These are phyloP conservation scores for Equus przewalskii DNA, from an alignment of 2,113 vertebrate genomes.

Conservation along the genomic window DNA sequence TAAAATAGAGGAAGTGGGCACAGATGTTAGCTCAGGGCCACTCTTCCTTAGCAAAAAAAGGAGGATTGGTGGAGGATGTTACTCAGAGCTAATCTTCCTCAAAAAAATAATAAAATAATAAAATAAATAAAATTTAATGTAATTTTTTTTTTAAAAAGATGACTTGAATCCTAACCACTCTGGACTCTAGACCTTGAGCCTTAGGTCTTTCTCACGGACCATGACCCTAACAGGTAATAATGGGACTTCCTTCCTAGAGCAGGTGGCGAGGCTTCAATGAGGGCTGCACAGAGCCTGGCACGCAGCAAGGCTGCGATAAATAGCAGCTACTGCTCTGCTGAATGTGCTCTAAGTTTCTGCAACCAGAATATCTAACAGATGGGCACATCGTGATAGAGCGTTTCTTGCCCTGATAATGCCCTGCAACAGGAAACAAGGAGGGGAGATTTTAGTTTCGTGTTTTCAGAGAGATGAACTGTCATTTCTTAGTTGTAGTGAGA, in stretches of 20 bases:
- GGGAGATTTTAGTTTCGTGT: not conserved
- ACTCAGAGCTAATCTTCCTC: too few relatives aligned
- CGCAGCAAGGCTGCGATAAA: not conserved
- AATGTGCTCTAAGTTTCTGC: not conserved
- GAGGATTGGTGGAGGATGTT: too few relatives aligned
- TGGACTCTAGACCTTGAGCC: not conserved
- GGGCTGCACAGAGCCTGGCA: not conserved
- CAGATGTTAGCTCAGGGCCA: too few relatives aligned
- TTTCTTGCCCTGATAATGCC: not conserved
- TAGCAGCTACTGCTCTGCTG: not conserved
- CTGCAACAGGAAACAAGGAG: not conserved
- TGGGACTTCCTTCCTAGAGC: accelerated
- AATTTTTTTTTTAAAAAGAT: too few relatives aligned
- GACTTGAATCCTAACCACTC: not conserved
- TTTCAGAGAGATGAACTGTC: not conserved
- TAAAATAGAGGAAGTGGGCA: too few relatives aligned
- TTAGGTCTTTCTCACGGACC: not conserved
- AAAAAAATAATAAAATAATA: too few relatives aligned
- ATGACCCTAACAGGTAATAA: not conserved
- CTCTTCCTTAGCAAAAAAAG: too few relatives aligned
- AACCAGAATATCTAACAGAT: not conserved
- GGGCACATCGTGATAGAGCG: not conserved
- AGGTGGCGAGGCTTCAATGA: not conserved
- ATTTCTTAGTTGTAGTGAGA: not conserved
- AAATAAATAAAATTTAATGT: too few relatives aligned